Evolutionary conservation across 2,888 invertebrate genomes (phyloP), one percentile per base, ranked within the genome.

Genomic region (Caenorhabditis drosophilae): DNA sequence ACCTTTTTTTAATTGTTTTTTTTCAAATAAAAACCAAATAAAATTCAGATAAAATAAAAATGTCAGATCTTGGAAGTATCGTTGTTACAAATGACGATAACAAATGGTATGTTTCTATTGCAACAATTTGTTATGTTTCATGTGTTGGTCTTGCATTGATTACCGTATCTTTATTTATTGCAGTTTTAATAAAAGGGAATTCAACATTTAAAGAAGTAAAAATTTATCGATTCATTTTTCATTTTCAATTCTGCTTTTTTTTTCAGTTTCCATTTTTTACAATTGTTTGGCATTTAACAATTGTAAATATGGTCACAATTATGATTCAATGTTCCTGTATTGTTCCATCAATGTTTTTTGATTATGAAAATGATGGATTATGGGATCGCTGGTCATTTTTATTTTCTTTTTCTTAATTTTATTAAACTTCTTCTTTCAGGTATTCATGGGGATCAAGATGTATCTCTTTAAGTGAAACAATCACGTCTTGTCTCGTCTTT

Each of bases 271-370:
- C 70, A 7, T 71, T 71, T 52, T 71, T 71, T 44, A 51, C 67
- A 22, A 71, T 71, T 38, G 71, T 71, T 2, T 71, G 59, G 44
- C 60, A 71, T 47, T 38, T 71, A 46, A 63, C 63, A 4, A 12
- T 53, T 6, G 52, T 52, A 4, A 63, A 63, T 53, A 9, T 18
- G 4, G 12, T 42, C 6, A 6, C 38, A 9, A n/a, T 51, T 12
- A 15, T 51, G 6, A 44, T 38, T n/a, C 51, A 51, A 41, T 16
- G 23, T 11, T 15, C 42, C 15, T 51, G 40, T 16, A 51, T 51
- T n/a, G 18, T 44, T 41, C 51, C 51, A 3, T 44, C 36, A n/a
- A 44, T 51, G 51, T 41, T 51, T 16, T n/a, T 51, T 16, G 42
- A 51, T 23, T 26, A 23, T 16, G 22, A 18, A 4, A 42, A 51